phyloP scores from a whole-genome alignment of 2,888 invertebrate species.

The Tipula vernalis region DNA sequence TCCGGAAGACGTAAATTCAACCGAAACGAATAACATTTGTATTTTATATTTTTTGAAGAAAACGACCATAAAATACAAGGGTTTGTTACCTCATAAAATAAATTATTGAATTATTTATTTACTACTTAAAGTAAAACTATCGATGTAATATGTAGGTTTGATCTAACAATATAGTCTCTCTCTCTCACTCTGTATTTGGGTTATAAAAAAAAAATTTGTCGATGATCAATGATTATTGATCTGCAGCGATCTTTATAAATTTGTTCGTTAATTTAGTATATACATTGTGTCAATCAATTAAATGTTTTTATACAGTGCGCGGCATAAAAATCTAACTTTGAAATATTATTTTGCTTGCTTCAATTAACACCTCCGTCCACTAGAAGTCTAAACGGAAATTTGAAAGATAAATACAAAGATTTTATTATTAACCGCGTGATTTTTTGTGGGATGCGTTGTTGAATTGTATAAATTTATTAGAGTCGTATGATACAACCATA shows the following conservation, averaged over 20 bases:
- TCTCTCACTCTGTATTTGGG: background rate
- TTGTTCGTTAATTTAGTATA: background rate
- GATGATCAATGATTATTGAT: background rate
- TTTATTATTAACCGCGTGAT: background rate
- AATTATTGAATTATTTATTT: background rate
- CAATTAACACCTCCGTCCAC: background rate
- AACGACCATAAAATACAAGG: background rate
- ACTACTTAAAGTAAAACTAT: background rate
- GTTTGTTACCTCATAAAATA: background rate
- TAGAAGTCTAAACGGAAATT: background rate
- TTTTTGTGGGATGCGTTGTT: background rate
- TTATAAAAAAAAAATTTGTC: background rate
- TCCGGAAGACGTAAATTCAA: background rate
- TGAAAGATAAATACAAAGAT: background rate
- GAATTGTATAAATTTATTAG: background rate
- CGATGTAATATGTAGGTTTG: background rate
- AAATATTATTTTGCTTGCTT: background rate
- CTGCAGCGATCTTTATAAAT: background rate
- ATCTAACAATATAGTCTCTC: background rate
- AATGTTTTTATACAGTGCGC: background rate
- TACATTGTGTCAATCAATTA: background rate
- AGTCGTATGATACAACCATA: background rate
- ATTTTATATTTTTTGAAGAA: background rate
- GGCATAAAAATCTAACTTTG: background rate
- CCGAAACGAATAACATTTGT: background rate